Conservation (phyloP, 2,113 vertebrate species). For the Ardeotis arabs region DNA sequence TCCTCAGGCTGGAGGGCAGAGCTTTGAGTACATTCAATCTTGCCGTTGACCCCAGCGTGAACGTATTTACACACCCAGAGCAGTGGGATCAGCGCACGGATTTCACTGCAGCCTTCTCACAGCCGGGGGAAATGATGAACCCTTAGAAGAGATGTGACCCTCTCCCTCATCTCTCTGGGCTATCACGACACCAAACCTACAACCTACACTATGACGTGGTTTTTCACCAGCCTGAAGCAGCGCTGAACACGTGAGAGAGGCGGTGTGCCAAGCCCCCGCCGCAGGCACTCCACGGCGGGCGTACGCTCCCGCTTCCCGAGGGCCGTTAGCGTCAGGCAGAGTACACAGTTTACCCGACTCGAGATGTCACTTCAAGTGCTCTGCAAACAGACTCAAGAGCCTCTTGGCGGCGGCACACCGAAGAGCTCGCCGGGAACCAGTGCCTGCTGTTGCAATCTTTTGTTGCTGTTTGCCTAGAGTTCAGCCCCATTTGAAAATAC, state of each 20-base stretch:
- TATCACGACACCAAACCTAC: neutral
- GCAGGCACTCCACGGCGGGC: neutral
- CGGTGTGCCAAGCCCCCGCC: neutral
- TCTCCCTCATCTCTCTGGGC: neutral
- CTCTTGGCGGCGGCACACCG: neutral
- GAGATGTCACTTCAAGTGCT: neutral
- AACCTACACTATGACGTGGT: rapidly evolving
- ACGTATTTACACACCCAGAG: neutral
- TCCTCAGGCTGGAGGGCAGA: neutral
- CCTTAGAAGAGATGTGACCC: neutral
- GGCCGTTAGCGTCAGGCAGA: neutral
- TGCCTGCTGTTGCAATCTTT: neutral
- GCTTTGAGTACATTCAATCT: no score
- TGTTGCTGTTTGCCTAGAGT: neutral
- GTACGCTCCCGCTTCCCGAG: neutral
- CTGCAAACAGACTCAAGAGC: neutral
- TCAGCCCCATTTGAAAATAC: neutral
- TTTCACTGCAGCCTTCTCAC: neutral
- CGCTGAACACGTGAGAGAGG: neutral
- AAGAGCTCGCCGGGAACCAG: neutral
- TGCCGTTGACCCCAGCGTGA: neutral
- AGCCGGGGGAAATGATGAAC: neutral
- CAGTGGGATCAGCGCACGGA: neutral
- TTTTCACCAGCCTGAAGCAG: neutral
- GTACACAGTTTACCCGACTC: neutral